These are phyloP conservation scores for Tuta absoluta DNA, from an alignment of 2,888 invertebrate species.

Conservation along the genomic window DNA sequence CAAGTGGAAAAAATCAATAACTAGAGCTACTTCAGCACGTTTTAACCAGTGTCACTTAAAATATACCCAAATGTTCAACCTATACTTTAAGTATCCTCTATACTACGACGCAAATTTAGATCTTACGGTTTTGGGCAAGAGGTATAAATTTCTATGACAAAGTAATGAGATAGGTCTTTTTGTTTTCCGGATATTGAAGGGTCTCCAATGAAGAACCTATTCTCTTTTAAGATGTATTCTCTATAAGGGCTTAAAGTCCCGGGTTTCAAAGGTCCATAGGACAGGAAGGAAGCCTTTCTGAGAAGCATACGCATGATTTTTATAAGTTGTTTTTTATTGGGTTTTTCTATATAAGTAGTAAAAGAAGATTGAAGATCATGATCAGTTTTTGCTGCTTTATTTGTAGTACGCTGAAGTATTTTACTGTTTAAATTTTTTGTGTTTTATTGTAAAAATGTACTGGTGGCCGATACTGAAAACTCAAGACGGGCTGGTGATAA, in stretches of 20 bases:
- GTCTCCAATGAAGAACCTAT: slow-evolving; percentile 20
- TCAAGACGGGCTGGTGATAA: too few species aligned
- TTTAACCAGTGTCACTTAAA: slow-evolving; percentile 11
- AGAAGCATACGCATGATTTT: not conserved
- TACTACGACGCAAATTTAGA: not conserved
- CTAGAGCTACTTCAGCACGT: not conserved
- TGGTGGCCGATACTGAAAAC: too few species aligned
- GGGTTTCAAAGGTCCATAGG: not conserved
- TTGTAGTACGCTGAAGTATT: too few species aligned
- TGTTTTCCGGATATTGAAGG: slow-evolving; percentile 7
- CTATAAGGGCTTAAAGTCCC: slow-evolving; percentile 9
- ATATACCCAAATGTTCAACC: not conserved
- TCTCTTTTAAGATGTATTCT: slow-evolving; percentile 21
- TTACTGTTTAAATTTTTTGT: too few species aligned
- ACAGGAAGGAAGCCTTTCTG: not conserved
- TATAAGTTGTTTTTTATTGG: not conserved
- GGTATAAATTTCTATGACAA: not conserved
- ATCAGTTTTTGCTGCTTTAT: too few species aligned
- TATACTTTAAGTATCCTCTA: not conserved
- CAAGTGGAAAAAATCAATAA: slow-evolving; percentile 15
- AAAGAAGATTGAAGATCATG: not conserved
- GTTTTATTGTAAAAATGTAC: too few species aligned
- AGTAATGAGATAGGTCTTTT: slow-evolving; percentile 2
- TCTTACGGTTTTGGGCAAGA: not conserved
- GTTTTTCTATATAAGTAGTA: not conserved